Evolutionary conservation across 37 sponge, comb jelly and placozoan genomes (phyloP).

Genomic region (Tethya wilhelma): DNA sequence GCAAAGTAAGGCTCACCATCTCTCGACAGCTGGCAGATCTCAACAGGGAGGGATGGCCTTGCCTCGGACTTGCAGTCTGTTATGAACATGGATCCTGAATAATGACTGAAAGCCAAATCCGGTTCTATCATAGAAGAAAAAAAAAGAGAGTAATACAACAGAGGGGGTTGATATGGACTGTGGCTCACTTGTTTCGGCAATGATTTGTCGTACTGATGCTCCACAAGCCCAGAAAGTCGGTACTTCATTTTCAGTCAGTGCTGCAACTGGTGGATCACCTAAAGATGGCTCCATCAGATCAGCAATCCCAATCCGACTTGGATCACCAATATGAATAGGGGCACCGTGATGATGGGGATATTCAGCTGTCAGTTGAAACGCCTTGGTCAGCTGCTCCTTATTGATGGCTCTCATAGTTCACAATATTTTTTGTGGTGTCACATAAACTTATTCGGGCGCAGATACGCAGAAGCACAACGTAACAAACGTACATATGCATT

Average conservation of each 20-base stretch:
- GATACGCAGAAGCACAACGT: too few relatives aligned
- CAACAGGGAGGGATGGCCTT: neutral
- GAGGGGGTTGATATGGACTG: too few relatives aligned
- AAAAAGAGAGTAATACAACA: too few relatives aligned
- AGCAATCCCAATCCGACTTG: slow-evolving; percentile 74
- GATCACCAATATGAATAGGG: slow-evolving; percentile 93
- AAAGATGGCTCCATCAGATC: slow-evolving; percentile 30
- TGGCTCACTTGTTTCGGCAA: too few relatives aligned
- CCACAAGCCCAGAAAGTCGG: slow-evolving; percentile 98
- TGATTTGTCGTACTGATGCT: too few relatives aligned
- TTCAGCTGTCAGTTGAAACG: slow-evolving; percentile 36
- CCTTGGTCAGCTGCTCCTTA: slow-evolving; percentile 27
- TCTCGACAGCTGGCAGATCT: slow-evolving; percentile 37
- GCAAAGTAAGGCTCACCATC: slow-evolving; percentile 47
- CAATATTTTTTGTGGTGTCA: too few relatives aligned
- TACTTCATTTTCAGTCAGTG: slow-evolving; percentile 57
- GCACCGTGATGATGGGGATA: slow-evolving; percentile 77
- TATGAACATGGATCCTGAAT: slow-evolving; percentile 91
- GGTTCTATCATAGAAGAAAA: slow-evolving; percentile 42
- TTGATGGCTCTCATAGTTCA: slow-evolving; percentile 83
- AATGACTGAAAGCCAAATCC: slow-evolving; percentile 76
- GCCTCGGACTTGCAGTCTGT: slow-evolving; percentile 43
- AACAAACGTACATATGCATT: too few relatives aligned
- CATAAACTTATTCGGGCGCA: too few relatives aligned
- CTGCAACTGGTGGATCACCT: slow-evolving; percentile 40